Percentiles rank a stretch among this genome's conserved stretches.
These are phyloP conservation scores for Anas platyrhynchos DNA, from an alignment of 2,113 vertebrate genomes.

Conservation along the genomic window DNA sequence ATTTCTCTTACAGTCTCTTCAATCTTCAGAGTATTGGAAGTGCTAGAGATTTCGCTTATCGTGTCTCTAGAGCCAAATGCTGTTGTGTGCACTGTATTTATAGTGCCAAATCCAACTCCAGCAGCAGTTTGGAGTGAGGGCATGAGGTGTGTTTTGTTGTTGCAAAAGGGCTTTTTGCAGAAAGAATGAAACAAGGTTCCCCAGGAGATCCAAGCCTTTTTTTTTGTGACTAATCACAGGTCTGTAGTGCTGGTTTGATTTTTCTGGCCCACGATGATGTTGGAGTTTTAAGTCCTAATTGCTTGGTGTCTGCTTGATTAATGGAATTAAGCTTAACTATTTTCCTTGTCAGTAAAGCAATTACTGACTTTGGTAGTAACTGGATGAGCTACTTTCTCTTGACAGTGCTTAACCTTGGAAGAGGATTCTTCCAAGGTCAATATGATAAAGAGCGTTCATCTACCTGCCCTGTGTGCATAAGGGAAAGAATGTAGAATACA, in stretches of 20 bases:
- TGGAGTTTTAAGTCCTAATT: not conserved
- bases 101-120: not conserved
- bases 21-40: not conserved
- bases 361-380: not conserved
- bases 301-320: not conserved
- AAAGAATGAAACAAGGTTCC: not conserved
- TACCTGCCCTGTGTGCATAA: not conserved
- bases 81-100: not conserved
- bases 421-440: not conserved
- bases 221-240: not conserved
- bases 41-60: not conserved
- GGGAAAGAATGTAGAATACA: not conserved
- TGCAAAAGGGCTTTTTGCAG: not conserved
- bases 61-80: not conserved
- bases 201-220: not conserved
- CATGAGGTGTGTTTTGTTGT: not conserved
- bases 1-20: not conserved
- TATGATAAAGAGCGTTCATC: not conserved
- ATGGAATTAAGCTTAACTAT: not conserved
- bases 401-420: not conserved
- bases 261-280: not conserved
- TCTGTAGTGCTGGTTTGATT: not conserved
- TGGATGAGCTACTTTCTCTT: not conserved
- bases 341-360: not conserved
- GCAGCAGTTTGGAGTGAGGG: rapidly evolving